Percentiles rank a stretch among this genome's conserved stretches.
Conservation (phyloP, 2,888 invertebrate genomes). For the Acanthosepion pharaonis region DNA sequence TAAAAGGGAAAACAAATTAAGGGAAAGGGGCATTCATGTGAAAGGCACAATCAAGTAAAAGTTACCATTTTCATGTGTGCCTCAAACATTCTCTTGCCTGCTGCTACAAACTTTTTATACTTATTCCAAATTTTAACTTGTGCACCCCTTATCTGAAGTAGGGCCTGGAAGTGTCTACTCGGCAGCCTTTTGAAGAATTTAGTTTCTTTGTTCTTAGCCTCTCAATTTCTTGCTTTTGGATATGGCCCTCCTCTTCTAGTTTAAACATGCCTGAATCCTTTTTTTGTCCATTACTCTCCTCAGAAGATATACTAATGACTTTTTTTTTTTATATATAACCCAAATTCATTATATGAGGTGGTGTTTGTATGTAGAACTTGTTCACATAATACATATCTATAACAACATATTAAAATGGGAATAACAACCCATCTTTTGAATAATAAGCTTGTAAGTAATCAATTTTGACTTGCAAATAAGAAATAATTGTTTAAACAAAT, state of each 20-base stretch:
- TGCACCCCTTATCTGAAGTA: neutral
- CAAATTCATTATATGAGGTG: too few species aligned
- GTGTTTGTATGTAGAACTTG: too few species aligned
- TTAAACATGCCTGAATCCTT: neutral
- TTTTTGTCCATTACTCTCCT: neutral
- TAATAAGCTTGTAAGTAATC: too few species aligned
- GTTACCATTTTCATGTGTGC: neutral
- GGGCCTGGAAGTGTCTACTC: neutral
- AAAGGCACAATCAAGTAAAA: neutral
- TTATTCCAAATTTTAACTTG: neutral
- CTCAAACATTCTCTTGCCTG: neutral
- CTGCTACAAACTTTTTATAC: neutral
- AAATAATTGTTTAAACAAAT: too few species aligned
- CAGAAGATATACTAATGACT: neutral
- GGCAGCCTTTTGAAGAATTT: neutral
- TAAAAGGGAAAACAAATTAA: neutral
- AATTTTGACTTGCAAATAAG: too few species aligned
- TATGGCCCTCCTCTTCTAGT: neutral
- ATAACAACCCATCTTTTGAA: too few species aligned
- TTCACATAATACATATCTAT: too few species aligned
- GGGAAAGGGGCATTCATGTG: neutral
- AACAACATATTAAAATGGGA: too few species aligned
- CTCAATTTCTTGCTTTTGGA: neutral
- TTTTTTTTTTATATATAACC: neutral
- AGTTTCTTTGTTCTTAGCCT: conserved; percentile 5